phyloP scores from a whole-genome alignment of 2,797 vertebrate genomes.

The Dipus sagitta region DNA sequence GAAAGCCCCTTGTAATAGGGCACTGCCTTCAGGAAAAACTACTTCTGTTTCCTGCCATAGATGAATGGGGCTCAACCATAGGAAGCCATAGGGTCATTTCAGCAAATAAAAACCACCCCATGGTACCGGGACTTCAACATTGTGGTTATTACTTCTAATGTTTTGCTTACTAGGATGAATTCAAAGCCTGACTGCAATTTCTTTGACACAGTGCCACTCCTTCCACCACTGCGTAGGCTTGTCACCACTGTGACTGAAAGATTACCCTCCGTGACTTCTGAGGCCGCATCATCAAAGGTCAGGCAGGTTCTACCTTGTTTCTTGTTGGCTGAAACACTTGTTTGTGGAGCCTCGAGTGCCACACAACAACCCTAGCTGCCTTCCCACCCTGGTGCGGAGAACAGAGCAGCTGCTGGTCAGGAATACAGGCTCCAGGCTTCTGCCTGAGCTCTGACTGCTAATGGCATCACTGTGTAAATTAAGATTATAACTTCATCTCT shows the following conservation, averaged over 20 bases:
- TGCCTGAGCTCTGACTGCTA: neutral
- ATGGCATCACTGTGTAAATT: neutral
- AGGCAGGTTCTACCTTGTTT: neutral
- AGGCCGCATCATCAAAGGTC: constrained; percentile 45
- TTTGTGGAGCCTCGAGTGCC: neutral
- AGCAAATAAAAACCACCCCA: constrained; percentile 74
- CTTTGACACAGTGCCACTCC: constrained; percentile 47
- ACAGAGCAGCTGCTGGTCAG: neutral
- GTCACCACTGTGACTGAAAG: constrained; percentile 32
- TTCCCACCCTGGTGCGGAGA: neutral
- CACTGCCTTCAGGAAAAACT: constrained; percentile 75
- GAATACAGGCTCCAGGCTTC: neutral
- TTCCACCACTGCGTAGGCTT: constrained; percentile 20
- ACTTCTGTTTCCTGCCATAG: constrained; percentile 75
- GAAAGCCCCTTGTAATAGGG: constrained; percentile 75
- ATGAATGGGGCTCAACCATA: constrained; percentile 78
- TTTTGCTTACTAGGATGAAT: constrained; percentile 37
- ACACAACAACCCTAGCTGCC: neutral
- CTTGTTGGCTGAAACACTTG: neutral
- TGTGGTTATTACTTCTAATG: constrained; percentile 63
- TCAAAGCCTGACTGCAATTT: constrained; percentile 57
- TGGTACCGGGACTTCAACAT: constrained; percentile 45
- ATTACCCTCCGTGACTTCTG: constrained; percentile 51
- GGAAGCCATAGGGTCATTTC: constrained; percentile 75
- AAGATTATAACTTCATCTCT: neutral